phyloP scores from a whole-genome alignment of 2,113 vertebrate genomes.

The Panthera tigris region DNA sequence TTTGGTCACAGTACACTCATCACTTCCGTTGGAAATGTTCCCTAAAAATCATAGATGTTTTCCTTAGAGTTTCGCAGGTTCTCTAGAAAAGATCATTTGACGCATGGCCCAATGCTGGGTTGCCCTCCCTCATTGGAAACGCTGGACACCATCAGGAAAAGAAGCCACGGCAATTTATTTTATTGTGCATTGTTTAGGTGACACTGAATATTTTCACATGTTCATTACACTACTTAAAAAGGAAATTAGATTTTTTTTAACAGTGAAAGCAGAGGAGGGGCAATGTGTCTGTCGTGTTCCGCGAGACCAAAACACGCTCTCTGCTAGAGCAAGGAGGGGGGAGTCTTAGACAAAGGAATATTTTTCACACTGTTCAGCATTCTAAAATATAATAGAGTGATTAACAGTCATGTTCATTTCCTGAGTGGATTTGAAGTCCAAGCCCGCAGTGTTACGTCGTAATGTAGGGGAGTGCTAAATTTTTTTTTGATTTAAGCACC shows the following conservation, averaged over 20 bases:
- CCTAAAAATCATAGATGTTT: constrained; percentile 14
- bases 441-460: neutral
- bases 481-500: neutral
- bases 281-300: neutral
- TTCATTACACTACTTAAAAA: constrained; percentile 52
- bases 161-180: neutral
- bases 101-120: rapidly evolving
- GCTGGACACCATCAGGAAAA: neutral
- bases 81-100: neutral
- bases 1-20: neutral
- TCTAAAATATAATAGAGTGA: constrained; percentile 6
- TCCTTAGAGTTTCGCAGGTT: neutral
- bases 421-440: neutral
- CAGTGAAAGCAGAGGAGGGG: constrained; percentile 33
- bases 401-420: neutral
- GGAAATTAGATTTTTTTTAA: constrained; percentile 51
- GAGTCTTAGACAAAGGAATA: neutral
- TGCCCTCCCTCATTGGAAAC: neutral
- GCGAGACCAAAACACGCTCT: neutral
- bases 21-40: neutral
- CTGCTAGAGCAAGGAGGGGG: neutral
- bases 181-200: neutral
- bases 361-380: neutral
- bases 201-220: neutral
- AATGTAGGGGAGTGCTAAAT: neutral